Evolutionary conservation across 2,113 vertebrate genomes (phyloP).

Genomic region (Thryonomys swinderianus): DNA sequence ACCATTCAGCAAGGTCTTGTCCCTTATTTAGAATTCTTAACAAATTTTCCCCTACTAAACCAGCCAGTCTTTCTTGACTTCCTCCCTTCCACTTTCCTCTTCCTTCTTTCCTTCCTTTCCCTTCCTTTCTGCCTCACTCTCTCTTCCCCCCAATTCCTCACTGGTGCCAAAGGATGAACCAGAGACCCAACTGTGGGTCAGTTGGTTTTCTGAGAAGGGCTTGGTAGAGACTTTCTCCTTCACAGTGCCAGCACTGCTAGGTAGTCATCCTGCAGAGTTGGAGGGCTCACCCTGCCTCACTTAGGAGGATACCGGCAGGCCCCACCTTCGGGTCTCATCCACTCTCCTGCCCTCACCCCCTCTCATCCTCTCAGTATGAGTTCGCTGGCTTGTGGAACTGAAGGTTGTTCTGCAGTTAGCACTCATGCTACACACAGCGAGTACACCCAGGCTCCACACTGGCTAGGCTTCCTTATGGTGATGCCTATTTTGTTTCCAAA

Average conservation of each 20-base stretch:
- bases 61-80: no score
- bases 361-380: neutral
- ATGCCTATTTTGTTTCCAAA: neutral
- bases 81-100: neutral
- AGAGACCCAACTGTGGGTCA: neutral
- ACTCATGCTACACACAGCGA: neutral
- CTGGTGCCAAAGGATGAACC: neutral
- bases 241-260: accelerated
- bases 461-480: neutral
- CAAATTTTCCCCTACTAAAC: neutral
- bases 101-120: neutral
- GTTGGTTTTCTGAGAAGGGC: neutral
- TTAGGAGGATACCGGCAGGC: neutral
- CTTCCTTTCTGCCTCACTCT: no score
- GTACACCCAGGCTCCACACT: accelerated
- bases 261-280: no score
- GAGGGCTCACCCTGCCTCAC: neutral
- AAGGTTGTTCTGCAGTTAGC: neutral
- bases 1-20: neutral
- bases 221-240: no score
- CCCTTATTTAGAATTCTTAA: neutral
- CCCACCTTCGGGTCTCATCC: neutral
- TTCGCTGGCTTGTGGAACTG: neutral
- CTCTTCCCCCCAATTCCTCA: neutral
- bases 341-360: neutral